Conservation (phyloP, 2,797 vertebrate species). For the Sorex maritimensis region DNA sequence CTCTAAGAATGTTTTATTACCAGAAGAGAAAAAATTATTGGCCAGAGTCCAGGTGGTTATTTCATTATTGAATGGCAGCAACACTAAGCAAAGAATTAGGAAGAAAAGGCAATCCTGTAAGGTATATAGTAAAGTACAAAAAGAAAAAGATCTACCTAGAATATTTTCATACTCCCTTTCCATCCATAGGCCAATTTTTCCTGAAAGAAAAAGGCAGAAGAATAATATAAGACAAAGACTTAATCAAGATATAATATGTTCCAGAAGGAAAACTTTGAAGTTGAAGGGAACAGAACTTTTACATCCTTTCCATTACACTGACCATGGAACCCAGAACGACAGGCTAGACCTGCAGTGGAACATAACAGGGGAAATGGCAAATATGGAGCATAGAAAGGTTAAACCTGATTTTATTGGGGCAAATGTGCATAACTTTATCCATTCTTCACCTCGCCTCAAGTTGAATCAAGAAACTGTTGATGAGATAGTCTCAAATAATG, state of each 20-base stretch:
- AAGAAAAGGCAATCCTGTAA: not conserved
- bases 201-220: constrained; percentile 23
- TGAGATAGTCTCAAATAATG: not conserved
- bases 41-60: not conserved
- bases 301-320: not conserved
- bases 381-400: not conserved
- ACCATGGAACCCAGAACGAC: not conserved
- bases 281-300: not conserved
- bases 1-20: not conserved
- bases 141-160: not conserved
- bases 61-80: not conserved
- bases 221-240: not conserved
- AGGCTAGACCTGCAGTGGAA: not conserved
- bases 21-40: constrained; percentile 4
- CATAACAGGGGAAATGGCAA: not conserved
- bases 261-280: not conserved
- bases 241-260: not conserved
- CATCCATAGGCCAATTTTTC: not conserved
- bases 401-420: not conserved
- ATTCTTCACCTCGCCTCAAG: constrained; percentile 22
- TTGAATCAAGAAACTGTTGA: not conserved
- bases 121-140: not conserved
- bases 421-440: not conserved
- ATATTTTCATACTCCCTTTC: constrained; percentile 22
- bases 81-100: not conserved